These are phyloP conservation scores for Drosophila santomea DNA, from an alignment of 1,140 invertebrate genomes.

Conservation along the genomic window DNA sequence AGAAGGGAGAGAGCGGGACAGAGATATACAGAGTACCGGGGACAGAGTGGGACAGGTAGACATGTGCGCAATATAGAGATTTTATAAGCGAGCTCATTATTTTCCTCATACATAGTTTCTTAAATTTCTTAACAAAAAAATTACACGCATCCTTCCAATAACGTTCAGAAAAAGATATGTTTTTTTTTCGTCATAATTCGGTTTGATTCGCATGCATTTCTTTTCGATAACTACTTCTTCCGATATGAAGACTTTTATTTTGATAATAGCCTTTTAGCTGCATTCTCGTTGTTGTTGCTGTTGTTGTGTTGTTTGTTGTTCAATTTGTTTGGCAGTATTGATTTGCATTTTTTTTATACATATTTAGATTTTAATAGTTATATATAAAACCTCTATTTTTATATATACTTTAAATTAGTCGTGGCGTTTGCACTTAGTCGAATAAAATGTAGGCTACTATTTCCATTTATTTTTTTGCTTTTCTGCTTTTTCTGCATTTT, in stretches of 20 bases:
- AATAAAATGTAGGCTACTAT: conserved; percentile 1
- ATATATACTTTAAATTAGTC: conserved; percentile 46
- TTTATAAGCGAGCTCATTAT: conserved; percentile 33
- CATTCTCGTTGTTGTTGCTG: conserved; percentile 53
- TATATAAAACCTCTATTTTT: conserved; percentile 47
- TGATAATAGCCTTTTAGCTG: conserved; percentile 71
- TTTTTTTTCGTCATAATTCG: conserved; percentile 1
- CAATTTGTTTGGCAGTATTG: conserved; percentile 45
- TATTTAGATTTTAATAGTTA: conserved; percentile 28
- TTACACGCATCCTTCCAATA: conserved; percentile 10
- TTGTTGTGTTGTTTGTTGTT: conserved; percentile 18
- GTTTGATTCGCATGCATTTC: conserved; percentile 17
- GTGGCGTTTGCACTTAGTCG: conserved; percentile 29
- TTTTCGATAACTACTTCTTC: conserved; percentile 19
- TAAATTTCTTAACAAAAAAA: conserved; percentile 25
- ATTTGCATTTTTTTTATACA: conserved; percentile 34
- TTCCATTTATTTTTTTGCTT: conserved; percentile 4
- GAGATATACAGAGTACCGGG: conserved; percentile 42
- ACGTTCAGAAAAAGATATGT: background rate
- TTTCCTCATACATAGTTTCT: conserved; percentile 12
- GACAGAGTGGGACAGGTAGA: conserved; percentile 42
- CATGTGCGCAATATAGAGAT: conserved; percentile 16
- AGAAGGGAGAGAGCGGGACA: conserved; percentile 32
- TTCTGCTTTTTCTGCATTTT: conserved; percentile 10
- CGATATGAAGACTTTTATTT: conserved; percentile 4